phyloP scores from a whole-genome alignment of 2,888 invertebrate species.

The Trichogramma evanescens region DNA sequence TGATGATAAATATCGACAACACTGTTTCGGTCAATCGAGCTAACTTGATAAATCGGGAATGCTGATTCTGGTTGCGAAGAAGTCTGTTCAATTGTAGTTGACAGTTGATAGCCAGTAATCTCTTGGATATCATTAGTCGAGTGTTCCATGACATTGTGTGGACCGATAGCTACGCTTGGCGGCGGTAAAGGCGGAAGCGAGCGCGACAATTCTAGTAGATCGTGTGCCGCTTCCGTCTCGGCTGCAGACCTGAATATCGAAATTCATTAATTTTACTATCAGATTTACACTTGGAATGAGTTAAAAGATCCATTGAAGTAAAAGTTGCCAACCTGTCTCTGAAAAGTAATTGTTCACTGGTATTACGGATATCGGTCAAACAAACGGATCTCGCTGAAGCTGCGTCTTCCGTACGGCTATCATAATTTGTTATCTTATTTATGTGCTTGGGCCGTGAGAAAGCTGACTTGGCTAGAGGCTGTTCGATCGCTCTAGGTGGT shows the following conservation, averaged over 20 bases:
- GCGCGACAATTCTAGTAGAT: conserved; percentile 67
- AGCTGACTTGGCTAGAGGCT: conserved; percentile 17
- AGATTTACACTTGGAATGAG: too few species aligned
- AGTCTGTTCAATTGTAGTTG: conserved; percentile 25
- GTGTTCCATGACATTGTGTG: conserved; percentile 51
- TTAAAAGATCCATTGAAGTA: too few species aligned
- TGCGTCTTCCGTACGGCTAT: too few species aligned
- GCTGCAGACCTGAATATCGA: conserved; percentile 51
- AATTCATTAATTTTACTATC: too few species aligned
- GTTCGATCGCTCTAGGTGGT: conserved; percentile 16
- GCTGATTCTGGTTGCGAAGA: too few species aligned
- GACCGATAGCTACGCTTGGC: conserved; percentile 61
- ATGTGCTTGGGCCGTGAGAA: conserved; percentile 16
- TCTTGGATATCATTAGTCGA: conserved; percentile 42
- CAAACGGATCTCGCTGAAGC: neutral
- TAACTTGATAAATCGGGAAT: conserved; percentile 39
- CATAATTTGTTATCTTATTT: neutral
- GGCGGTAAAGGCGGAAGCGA: conserved; percentile 70
- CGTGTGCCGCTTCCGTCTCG: conserved; percentile 85
- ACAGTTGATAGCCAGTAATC: conserved; percentile 41
- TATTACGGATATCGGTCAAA: neutral
- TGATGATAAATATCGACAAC: conserved; percentile 35
- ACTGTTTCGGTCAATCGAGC: conserved; percentile 38
- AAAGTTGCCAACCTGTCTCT: conserved; percentile 27
- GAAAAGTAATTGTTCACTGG: conserved; percentile 31